These are phyloP conservation scores for Metallyticus violacea DNA, from an alignment of 2,888 invertebrate genomes.

Conservation along the genomic window DNA sequence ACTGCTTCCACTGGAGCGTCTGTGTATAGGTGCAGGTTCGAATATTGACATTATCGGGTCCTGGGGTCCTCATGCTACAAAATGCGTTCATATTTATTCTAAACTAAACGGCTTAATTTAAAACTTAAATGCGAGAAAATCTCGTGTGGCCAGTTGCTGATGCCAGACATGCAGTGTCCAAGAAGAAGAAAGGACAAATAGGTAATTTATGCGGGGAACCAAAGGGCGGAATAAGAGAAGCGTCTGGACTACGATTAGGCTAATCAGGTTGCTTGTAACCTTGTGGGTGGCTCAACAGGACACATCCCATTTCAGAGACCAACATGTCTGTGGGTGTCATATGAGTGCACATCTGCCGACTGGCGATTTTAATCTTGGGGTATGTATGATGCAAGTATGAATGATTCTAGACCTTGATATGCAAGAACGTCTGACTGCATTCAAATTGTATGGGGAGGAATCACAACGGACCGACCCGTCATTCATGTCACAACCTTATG, in stretches of 20 bases:
- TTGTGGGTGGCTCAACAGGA: not conserved
- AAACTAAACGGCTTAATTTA: too few relatives aligned
- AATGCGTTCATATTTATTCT: too few relatives aligned
- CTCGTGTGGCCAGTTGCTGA: not conserved
- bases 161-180: not conserved
- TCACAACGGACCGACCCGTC: not conserved
- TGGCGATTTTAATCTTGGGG: not conserved
- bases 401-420: too few relatives aligned
- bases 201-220: not conserved
- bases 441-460: not conserved
- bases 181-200: too few relatives aligned
- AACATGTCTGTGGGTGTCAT: not conserved
- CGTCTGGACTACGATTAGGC: not conserved
- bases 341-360: not conserved
- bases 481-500: not conserved
- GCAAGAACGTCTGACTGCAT: too few relatives aligned
- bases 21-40: too few relatives aligned
- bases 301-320: not conserved
- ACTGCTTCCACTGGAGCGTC: too few relatives aligned
- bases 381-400: not conserved
- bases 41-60: too few relatives aligned
- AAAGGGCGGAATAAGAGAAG: not conserved
- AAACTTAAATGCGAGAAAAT: too few relatives aligned
- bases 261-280: not conserved
- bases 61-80: too few relatives aligned